Evolutionary conservation across 2,888 invertebrate genomes (phyloP).

Genomic region (Ichneumoninae sp.): DNA sequence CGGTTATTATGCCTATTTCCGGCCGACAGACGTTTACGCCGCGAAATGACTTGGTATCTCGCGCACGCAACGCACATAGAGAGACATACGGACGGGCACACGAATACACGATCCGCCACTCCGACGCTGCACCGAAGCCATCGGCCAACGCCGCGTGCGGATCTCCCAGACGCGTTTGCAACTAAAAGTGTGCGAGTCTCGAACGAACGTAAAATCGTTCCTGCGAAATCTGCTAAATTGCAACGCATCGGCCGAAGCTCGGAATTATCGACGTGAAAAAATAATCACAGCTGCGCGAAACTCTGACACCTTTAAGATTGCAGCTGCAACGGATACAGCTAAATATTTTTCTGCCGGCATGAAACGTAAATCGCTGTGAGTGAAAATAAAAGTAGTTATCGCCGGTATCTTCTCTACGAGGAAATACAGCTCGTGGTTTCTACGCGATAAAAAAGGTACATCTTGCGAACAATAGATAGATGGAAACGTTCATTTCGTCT

Average conservation of each 20-base stretch:
- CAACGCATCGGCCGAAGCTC: neutral
- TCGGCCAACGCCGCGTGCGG: neutral
- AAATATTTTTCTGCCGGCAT: neutral
- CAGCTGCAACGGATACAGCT: neutral
- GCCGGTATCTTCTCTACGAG: neutral
- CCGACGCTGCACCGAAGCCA: neutral
- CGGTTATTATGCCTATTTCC: conserved; percentile 79
- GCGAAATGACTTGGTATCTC: conserved; percentile 59
- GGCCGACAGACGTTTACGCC: conserved; percentile 68
- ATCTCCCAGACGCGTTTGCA: neutral
- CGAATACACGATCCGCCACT: conserved; percentile 29
- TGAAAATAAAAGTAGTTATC: neutral
- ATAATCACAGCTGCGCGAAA: neutral
- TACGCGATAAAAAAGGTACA: neutral
- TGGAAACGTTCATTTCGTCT: too few relatives aligned
- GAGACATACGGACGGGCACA: conserved; percentile 23
- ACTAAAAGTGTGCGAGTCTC: neutral
- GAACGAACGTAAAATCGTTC: neutral
- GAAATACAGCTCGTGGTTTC: neutral
- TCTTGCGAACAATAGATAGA: too few relatives aligned
- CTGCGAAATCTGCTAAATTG: neutral
- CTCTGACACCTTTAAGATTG: neutral
- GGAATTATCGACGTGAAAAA: neutral
- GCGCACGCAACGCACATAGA: conserved; percentile 1
- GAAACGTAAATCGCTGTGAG: neutral